Evolutionary conservation across 1,140 invertebrate genomes (phyloP), one percentile per base, ranked within the genome.

Genomic region (Grapholita molesta): DNA sequence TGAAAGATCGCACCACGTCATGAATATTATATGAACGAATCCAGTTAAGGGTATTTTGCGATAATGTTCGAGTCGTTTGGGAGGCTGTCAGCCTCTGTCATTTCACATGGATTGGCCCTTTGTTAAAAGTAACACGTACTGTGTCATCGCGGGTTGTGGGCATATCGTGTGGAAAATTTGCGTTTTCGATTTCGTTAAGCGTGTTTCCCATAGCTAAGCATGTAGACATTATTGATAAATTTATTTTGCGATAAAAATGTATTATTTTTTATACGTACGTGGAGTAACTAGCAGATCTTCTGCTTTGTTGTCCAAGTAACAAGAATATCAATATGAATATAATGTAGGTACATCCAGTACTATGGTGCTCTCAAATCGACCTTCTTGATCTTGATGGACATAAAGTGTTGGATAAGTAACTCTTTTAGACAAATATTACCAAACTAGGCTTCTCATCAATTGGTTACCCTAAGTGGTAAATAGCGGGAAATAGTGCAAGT

Each of bases 11-110:
- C 80, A 80, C 79, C 86, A 70, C 83, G 84, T 89, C 89, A 89
- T 91, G 89, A 91, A 91, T 91, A 89, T 91, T 91, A 89, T 91
- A 91, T 91, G 84, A 89, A 88, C 82, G 86, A 89, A 85, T 86
- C 81, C 84, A 89, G 87, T 91, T 90, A 91, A 88, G 87, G 89
- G 83, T 85, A 88, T 89, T 89, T 89, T 85, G 89, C 82, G 87
- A 89, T 91, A 91, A 91, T 91, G 89, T 88, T 86, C 82, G 75
- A 78, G 76, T 83, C 85, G 84, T 88, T 90, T 85, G 85, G 55
- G 80, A 84, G 77, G 80, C 86, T 89, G 89, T 91, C 89, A 87
- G 86, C 89, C 89, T 91, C 84, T 91, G 89, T 91, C 89, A 91
- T 90, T 88, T 86, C 81, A 88, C 85, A 88, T 83, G 86, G 86